These are phyloP conservation scores for Dromius quadrimaculatus DNA, from an alignment of 2,888 invertebrate species.

Conservation along the genomic window DNA sequence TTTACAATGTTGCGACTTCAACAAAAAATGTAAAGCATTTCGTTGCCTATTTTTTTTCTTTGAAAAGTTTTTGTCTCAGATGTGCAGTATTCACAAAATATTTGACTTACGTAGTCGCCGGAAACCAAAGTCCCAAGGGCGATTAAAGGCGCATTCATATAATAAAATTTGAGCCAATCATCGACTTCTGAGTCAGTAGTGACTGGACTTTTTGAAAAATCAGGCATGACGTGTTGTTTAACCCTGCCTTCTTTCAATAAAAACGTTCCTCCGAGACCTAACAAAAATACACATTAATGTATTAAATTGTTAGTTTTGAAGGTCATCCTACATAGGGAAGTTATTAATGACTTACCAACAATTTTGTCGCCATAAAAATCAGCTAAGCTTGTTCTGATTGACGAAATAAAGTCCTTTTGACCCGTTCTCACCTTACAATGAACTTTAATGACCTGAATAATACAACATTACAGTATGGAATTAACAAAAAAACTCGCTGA, in stretches of 20 bases:
- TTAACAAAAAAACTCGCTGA: no score
- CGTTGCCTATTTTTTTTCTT: no score
- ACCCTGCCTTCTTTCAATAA: conserved; percentile 84
- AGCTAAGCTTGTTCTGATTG: conserved; percentile 79
- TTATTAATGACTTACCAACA: conserved; percentile 74
- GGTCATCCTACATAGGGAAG: no score
- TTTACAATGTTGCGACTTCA: no score
- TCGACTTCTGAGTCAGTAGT: conserved; percentile 80
- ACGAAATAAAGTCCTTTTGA: conserved; percentile 81
- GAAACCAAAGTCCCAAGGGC: conserved; percentile 91
- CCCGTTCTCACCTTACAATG: conserved; percentile 81
- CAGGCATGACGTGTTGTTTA: conserved; percentile 96
- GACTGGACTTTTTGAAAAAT: conserved; percentile 84
- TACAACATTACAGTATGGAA: no score
- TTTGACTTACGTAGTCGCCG: conserved; percentile 82
- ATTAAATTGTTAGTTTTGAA: no score
- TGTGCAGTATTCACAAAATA: no score
- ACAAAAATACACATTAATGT: background rate
- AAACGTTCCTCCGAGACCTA: conserved; percentile 92
- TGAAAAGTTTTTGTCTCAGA: no score
- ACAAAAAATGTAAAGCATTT: no score
- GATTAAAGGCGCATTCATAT: conserved; percentile 90
- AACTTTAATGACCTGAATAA: conserved; percentile 79
- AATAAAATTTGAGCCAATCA: conserved; percentile 90
- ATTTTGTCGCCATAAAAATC: conserved; percentile 76